Evolutionary conservation across 2,113 vertebrate species (phyloP).

Genomic region (Climacteris rufus): DNA sequence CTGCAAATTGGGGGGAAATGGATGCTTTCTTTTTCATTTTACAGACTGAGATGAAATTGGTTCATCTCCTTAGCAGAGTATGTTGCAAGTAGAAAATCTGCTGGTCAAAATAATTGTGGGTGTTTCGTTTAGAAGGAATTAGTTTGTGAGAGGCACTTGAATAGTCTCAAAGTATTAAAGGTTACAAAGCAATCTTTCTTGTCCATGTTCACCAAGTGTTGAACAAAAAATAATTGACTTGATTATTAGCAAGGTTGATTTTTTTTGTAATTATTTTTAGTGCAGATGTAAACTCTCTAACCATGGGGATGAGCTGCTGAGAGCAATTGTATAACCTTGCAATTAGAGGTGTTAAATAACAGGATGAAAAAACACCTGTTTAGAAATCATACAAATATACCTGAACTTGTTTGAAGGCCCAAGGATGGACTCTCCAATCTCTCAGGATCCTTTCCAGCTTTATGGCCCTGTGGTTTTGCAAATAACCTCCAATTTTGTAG

Average conservation of each 20-base stretch:
- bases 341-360: neutral
- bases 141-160: neutral
- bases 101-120: neutral
- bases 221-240: neutral
- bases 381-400: neutral
- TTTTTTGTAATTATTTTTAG: neutral
- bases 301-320: neutral
- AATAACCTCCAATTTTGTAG: neutral
- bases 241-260: neutral
- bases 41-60: neutral
- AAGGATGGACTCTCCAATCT: neutral
- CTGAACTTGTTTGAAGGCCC: neutral
- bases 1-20: fast-evolving
- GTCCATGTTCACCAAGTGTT: neutral
- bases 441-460: neutral
- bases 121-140: neutral
- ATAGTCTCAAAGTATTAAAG: neutral
- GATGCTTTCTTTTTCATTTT: neutral
- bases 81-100: neutral
- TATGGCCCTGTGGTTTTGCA: neutral
- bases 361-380: neutral
- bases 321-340: neutral
- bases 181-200: neutral
- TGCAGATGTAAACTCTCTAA: neutral
- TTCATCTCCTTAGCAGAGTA: neutral